phyloP scores from a whole-genome alignment of 30 jellyfish, hydroid and myxozoan genomes.

The Hydractinia echinata region DNA sequence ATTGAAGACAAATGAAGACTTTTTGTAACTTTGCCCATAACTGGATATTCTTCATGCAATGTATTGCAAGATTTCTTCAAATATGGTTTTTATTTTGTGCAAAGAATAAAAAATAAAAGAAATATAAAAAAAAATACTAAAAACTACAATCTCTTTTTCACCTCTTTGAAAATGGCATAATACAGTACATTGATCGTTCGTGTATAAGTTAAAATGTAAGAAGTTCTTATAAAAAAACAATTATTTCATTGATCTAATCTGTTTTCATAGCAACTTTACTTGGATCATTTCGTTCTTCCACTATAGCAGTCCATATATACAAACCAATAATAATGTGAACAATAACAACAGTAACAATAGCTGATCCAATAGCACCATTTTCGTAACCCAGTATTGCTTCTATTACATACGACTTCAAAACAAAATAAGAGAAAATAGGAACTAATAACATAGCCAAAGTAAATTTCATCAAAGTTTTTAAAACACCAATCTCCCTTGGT shows the following conservation, averaged over 20 bases:
- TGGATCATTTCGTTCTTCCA: slow-evolving; percentile 49
- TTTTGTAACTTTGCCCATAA: too few species aligned
- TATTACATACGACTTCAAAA: slow-evolving; percentile 55
- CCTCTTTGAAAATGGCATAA: too few species aligned
- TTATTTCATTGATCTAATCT: slow-evolving; percentile 26
- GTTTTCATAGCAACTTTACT: slow-evolving; percentile 30
- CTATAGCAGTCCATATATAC: slow-evolving; percentile 82
- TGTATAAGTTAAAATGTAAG: too few species aligned
- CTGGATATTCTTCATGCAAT: too few species aligned
- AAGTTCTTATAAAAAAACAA: too few species aligned
- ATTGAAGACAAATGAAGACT: too few species aligned
- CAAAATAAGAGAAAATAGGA: slow-evolving; percentile 66
- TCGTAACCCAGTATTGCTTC: slow-evolving; percentile 81
- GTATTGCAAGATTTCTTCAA: too few species aligned
- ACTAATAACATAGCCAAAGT: slow-evolving; percentile 64
- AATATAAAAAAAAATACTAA: too few species aligned
- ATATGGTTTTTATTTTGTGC: too few species aligned
- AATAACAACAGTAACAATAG: slow-evolving; percentile 66
- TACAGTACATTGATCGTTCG: too few species aligned
- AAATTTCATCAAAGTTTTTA: slow-evolving; percentile 50
- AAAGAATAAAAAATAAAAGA: too few species aligned
- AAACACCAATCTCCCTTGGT: slow-evolving; percentile 62
- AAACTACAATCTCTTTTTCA: too few species aligned
- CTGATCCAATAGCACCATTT: slow-evolving; percentile 88
- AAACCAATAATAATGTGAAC: slow-evolving; percentile 76